These are phyloP conservation scores for Pherbina coryleti DNA, from an alignment of 2,888 invertebrate species.

Conservation along the genomic window DNA sequence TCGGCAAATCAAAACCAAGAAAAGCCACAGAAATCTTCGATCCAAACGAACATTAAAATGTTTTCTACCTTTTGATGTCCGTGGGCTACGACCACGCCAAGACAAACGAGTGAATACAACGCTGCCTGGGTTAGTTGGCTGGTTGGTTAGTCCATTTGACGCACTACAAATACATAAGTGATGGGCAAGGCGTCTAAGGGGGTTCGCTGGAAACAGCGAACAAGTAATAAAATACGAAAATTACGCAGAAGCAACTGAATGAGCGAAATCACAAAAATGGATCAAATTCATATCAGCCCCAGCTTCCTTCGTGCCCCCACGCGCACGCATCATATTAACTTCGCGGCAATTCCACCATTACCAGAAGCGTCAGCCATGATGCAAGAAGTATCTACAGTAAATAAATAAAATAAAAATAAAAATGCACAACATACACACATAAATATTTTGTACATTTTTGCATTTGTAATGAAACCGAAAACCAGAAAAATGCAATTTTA, in stretches of 20 bases:
- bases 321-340: not conserved
- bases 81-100: slow-evolving; percentile 30
- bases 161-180: slow-evolving; percentile 8
- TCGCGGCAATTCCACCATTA: slow-evolving; percentile 2
- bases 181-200: not conserved
- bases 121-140: not conserved
- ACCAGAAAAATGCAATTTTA: slow-evolving; percentile 65
- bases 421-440: not conserved
- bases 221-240: slow-evolving; percentile 19
- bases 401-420: not conserved
- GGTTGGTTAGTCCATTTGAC: not conserved
- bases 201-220: not conserved
- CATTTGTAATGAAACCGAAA: slow-evolving; percentile 67
- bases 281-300: not conserved
- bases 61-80: slow-evolving; percentile 28
- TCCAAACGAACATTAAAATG: slow-evolving; percentile 24
- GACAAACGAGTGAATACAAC: not conserved
- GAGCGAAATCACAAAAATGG: slow-evolving; percentile 28
- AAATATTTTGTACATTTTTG: slow-evolving; percentile 56
- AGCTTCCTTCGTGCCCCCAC: not conserved
- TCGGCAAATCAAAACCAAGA: slow-evolving; percentile 31
- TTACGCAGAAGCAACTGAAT: slow-evolving; percentile 35
- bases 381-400: not conserved
- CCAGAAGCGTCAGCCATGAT: slow-evolving; percentile 23
- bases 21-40: slow-evolving; percentile 49